Percentiles rank a stretch among this genome's conserved stretches.
These are phyloP conservation scores for Uropsilus gracilis DNA, from an alignment of 2,113 vertebrate species.

Conservation along the genomic window DNA sequence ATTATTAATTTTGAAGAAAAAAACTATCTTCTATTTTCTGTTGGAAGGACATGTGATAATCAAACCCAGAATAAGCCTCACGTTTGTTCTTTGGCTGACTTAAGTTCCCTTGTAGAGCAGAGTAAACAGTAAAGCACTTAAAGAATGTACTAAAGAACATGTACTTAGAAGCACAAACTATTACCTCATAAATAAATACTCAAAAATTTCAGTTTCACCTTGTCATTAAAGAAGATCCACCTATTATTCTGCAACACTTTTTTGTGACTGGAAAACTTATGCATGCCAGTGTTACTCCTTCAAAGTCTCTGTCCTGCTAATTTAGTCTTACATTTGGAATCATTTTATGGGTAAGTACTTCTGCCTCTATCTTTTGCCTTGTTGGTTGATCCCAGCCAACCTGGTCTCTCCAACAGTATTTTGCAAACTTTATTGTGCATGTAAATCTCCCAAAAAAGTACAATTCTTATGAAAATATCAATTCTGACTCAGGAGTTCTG, in stretches of 20 bases:
- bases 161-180: slow-evolving; percentile 9
- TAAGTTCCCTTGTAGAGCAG: not conserved
- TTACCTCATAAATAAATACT: not conserved
- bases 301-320: not conserved
- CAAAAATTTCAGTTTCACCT: not conserved
- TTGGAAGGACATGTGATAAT: not conserved
- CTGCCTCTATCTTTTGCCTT: not conserved
- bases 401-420: not conserved
- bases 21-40: not conserved
- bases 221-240: not conserved
- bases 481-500: not conserved
- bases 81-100: not conserved
- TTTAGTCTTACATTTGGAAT: not conserved
- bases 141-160: not conserved
- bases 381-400: not conserved
- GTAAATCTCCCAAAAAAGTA: not conserved
- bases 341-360: not conserved
- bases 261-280: not conserved
- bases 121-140: not conserved
- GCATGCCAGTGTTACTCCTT: not conserved
- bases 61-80: not conserved
- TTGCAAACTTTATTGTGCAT: not conserved
- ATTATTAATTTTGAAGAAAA: not conserved
- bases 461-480: not conserved
- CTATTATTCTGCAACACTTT: not conserved